Evolutionary conservation across 2,113 vertebrate species (phyloP).

Genomic region (Megaceryle maxima): DNA sequence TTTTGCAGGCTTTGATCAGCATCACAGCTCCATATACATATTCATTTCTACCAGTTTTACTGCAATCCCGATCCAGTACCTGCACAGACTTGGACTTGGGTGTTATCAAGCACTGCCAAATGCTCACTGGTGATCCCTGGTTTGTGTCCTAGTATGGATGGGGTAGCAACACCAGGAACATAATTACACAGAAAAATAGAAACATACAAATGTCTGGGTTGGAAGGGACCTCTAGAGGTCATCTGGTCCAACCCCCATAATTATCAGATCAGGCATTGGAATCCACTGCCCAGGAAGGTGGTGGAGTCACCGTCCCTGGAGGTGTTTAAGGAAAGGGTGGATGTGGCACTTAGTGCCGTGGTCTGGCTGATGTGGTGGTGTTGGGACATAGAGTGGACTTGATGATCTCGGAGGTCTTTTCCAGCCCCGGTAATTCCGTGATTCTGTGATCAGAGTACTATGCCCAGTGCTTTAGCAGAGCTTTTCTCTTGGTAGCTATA

Average conservation of each 20-base stretch:
- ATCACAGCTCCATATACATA: fast-evolving
- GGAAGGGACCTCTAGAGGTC: too few species aligned
- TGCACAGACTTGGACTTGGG: not conserved
- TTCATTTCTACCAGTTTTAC: not conserved
- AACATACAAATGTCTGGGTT: too few species aligned
- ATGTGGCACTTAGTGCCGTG: too few species aligned
- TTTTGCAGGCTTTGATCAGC: not conserved
- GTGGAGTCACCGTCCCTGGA: too few species aligned
- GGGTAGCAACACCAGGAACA: not conserved
- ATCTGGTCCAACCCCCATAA: too few species aligned
- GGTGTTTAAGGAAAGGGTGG: too few species aligned
- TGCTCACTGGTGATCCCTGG: not conserved
- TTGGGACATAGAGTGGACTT: too few species aligned
- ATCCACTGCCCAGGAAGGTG: too few species aligned
- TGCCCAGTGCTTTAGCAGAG: not conserved
- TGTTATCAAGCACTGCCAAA: not conserved
- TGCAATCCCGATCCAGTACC: not conserved
- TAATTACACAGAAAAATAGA: not conserved
- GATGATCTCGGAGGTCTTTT: too few species aligned
- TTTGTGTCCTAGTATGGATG: not conserved
- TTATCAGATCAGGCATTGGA: too few species aligned
- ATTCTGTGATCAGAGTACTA: not conserved
- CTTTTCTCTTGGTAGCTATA: not conserved
- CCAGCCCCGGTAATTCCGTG: too few species aligned
- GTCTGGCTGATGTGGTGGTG: too few species aligned